Conservation (phyloP, 2,113 vertebrate genomes). For the Turdus rufiventris region DNA sequence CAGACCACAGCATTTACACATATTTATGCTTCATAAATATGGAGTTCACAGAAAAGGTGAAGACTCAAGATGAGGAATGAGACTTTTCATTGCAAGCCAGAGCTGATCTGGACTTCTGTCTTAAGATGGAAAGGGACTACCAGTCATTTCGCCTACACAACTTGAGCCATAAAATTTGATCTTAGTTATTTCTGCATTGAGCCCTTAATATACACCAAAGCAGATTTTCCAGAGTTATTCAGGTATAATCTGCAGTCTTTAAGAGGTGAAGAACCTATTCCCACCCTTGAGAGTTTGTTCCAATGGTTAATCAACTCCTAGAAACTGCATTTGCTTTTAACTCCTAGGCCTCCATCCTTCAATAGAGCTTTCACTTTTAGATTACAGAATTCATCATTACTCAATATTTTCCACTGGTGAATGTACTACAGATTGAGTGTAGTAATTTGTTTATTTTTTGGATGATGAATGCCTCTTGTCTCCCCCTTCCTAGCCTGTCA, state of each 20-base stretch:
- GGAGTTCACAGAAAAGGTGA: not conserved
- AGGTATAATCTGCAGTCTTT: not conserved
- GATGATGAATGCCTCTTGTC: too few relatives aligned
- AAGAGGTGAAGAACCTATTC: not conserved
- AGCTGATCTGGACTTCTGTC: not conserved
- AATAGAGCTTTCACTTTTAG: not conserved
- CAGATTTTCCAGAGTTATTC: not conserved
- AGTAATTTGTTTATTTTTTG: not conserved
- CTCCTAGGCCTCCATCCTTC: not conserved
- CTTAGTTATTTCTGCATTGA: not conserved
- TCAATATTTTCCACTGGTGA: not conserved
- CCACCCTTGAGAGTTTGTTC: not conserved
- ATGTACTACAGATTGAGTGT: not conserved
- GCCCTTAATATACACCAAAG: not conserved
- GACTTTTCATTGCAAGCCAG: not conserved
- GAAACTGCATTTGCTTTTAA: not conserved
- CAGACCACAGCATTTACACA: not conserved
- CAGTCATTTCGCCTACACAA: not conserved
- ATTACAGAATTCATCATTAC: not conserved
- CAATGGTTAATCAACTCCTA: not conserved
- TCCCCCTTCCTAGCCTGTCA: too few relatives aligned
- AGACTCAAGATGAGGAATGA: not conserved
- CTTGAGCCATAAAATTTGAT: not conserved
- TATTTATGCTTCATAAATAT: not conserved
- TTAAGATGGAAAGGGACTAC: not conserved